A percentile compares a stretch with the other conserved stretches of the same genome.
These are phyloP conservation scores for Tricholauxania praeusta DNA, from an alignment of 2,888 invertebrate genomes.

Conservation along the genomic window DNA sequence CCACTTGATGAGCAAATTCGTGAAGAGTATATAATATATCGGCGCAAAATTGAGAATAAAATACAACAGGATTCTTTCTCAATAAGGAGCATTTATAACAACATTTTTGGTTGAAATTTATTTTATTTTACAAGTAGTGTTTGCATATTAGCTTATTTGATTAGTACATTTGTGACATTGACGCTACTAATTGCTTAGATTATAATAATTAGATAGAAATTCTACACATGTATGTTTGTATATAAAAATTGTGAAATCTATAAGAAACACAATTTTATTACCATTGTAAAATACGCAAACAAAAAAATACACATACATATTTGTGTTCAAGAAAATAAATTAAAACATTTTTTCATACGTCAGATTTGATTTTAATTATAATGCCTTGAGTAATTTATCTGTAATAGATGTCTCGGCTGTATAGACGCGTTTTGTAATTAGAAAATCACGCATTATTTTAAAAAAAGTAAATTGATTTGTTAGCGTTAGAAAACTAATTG, in stretches of 20 bases:
- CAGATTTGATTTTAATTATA: constrained; percentile 42
- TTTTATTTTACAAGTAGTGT: background rate
- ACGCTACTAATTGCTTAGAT: no score
- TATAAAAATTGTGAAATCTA: no score
- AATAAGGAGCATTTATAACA: constrained; percentile 37
- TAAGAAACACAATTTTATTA: no score
- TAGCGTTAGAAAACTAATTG: constrained; percentile 86
- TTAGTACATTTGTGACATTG: no score
- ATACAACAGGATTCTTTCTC: background rate
- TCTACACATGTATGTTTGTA: no score
- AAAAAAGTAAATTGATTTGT: constrained; percentile 94
- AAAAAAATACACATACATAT: no score
- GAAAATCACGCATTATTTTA: constrained; percentile 87
- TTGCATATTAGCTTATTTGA: no score
- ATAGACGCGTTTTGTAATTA: constrained; percentile 87
- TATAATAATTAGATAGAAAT: no score
- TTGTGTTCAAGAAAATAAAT: no score
- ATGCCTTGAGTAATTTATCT: constrained; percentile 51
- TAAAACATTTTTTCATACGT: no score
- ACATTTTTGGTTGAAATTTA: constrained; percentile 43
- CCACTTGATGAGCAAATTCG: constrained; percentile 61
- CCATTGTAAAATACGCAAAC: no score
- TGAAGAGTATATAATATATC: constrained; percentile 66
- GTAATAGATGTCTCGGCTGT: constrained; percentile 60
- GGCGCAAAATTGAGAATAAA: constrained; percentile 40